phyloP scores from a whole-genome alignment of 2,888 invertebrate genomes.

The Drosophila borealis region DNA sequence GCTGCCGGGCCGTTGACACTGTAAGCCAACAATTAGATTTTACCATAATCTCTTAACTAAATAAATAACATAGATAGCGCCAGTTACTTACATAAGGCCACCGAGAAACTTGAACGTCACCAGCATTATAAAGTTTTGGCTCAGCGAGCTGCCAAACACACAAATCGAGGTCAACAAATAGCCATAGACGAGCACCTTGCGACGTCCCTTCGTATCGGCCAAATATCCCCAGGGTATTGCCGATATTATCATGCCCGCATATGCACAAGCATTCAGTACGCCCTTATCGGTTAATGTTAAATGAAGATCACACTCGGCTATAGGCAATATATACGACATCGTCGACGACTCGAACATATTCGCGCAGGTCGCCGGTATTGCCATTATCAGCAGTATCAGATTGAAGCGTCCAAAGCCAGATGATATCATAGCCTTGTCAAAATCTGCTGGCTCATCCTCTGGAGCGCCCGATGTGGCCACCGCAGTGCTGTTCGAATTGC shows the following conservation, averaged over 20 bases:
- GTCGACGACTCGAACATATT: constrained; percentile 90
- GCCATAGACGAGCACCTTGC: constrained; percentile 88
- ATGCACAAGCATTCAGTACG: constrained; percentile 89
- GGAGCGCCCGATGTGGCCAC: constrained; percentile 5
- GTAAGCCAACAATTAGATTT: constrained; percentile 1
- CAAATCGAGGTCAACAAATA: constrained; percentile 88
- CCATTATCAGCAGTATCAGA: constrained; percentile 87
- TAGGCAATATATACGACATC: constrained; percentile 90
- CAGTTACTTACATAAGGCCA: constrained; percentile 89
- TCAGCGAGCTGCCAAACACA: constrained; percentile 88
- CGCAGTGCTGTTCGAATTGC: constrained; percentile 40
- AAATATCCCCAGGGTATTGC: constrained; percentile 92
- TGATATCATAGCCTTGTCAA: constrained; percentile 89
- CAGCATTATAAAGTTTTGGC: constrained; percentile 89
- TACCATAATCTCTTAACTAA: background rate
- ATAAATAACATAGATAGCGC: background rate
- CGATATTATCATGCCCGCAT: constrained; percentile 92
- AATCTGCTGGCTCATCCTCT: constrained; percentile 86
- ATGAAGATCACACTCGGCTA: constrained; percentile 90
- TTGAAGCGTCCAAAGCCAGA: constrained; percentile 91
- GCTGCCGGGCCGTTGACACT: constrained; percentile 91
- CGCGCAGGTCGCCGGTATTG: constrained; percentile 88
- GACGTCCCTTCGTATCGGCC: constrained; percentile 90
- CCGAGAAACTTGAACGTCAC: constrained; percentile 90
- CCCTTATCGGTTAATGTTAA: constrained; percentile 90